A percentile compares a stretch with the other conserved stretches of the same genome.
Conservation (phyloP, 2,797 vertebrate genomes). For the Alauda arvensis region DNA sequence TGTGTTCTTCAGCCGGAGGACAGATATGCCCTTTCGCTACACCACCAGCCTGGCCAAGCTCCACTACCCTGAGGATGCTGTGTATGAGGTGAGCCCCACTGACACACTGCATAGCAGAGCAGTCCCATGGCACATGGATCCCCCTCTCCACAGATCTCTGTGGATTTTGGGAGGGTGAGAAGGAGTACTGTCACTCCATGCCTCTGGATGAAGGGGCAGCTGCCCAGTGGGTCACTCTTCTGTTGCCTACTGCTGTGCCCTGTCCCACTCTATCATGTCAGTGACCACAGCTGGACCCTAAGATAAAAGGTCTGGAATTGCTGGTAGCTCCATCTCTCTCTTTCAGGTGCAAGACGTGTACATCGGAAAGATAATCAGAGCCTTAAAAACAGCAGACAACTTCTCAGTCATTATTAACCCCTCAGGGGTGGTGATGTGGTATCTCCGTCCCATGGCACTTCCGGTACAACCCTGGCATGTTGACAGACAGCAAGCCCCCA, state of each 20-base stretch:
- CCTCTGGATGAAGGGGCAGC: not conserved
- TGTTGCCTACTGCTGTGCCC: not conserved
- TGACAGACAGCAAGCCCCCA: not conserved
- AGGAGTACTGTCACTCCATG: not conserved
- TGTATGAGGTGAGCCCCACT: constrained; percentile 67
- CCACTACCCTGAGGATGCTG: constrained; percentile 62
- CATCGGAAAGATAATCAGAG: constrained; percentile 36
- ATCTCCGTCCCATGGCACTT: constrained; percentile 66
- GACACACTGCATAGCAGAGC: not conserved
- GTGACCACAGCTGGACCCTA: not conserved
- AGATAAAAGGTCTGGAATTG: not conserved
- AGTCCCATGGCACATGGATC: not conserved
- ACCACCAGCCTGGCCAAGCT: constrained; percentile 78
- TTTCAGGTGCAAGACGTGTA: constrained; percentile 83
- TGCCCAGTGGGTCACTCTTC: accelerated
- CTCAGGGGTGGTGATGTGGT: constrained; percentile 92
- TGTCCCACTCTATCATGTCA: not conserved
- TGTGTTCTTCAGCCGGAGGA: constrained; percentile 89
- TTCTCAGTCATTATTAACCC: constrained; percentile 88
- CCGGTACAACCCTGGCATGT: not conserved
- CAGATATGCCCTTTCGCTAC: constrained; percentile 86
- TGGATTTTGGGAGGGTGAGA: not conserved
- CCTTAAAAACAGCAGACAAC: constrained; percentile 69
- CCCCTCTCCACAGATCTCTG: not conserved
- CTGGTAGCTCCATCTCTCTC: not conserved